Conservation (phyloP, 2,888 invertebrate species). For the Cremastinae sp. region DNA sequence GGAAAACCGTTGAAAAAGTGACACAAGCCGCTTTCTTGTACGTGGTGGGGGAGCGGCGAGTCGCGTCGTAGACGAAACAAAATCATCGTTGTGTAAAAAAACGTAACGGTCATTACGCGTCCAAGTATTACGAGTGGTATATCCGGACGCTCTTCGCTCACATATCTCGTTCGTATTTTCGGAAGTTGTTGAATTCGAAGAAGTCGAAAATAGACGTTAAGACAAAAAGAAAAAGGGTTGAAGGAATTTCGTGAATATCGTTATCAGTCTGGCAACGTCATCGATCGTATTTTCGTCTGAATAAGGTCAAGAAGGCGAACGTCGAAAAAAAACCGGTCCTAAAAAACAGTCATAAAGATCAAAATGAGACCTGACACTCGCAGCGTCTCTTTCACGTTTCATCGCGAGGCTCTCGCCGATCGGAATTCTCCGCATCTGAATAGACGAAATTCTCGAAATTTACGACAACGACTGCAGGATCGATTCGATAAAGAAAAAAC, state of each 20-base stretch:
- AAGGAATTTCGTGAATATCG: too few species aligned
- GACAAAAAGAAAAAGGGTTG: too few species aligned
- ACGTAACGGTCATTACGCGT: too few species aligned
- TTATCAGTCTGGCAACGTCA: too few species aligned
- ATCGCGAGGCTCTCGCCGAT: slow-evolving; percentile 72
- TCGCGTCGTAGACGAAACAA: slow-evolving; percentile 7
- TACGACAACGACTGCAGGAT: slow-evolving; percentile 76
- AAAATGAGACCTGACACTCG: slow-evolving; percentile 78
- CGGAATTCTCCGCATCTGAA: slow-evolving; percentile 68
- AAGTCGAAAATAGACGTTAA: too few species aligned
- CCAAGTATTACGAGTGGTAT: too few species aligned
- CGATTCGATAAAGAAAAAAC: slow-evolving; percentile 75
- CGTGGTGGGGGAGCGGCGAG: neutral
- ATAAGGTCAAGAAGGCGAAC: neutral
- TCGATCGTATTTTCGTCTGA: too few species aligned
- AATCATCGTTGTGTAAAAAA: neutral
- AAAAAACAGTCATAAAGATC: slow-evolving; percentile 10
- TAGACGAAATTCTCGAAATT: slow-evolving; percentile 64
- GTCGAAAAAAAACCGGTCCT: neutral
- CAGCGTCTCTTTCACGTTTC: slow-evolving; percentile 78
- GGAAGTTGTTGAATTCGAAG: too few species aligned
- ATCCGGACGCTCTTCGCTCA: too few species aligned
- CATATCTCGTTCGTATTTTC: too few species aligned
- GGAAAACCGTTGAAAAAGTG: slow-evolving; percentile 25
- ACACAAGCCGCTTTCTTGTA: neutral